These are phyloP conservation scores for Chrosomus eos DNA, from an alignment of 2,797 vertebrate genomes.

Conservation along the genomic window DNA sequence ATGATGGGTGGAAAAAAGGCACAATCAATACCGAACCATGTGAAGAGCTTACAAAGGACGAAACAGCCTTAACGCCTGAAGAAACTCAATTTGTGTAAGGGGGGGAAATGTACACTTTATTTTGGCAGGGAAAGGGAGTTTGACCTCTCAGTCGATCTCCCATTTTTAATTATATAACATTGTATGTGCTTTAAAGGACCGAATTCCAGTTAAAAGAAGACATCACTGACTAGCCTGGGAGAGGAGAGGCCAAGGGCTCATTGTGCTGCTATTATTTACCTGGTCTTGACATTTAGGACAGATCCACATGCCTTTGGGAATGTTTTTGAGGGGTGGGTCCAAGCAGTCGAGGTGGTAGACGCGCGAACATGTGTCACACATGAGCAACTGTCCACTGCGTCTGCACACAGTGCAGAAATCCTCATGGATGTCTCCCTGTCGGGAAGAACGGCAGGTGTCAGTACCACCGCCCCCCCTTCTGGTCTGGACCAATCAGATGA, in stretches of 20 bases:
- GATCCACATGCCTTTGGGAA: conserved; percentile 99
- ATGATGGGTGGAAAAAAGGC: conserved; percentile 77
- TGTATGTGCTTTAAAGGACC: conserved; percentile 25
- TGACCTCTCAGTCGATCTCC: conserved; percentile 28
- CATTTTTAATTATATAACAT: conserved; percentile 17
- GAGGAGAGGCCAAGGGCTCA: conserved; percentile 23
- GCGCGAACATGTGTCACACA: conserved; percentile 99
- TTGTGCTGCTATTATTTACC: conserved; percentile 82
- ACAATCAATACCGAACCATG: conserved; percentile 74
- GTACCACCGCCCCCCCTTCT: conserved; percentile 71
- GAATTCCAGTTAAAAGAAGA: conserved; percentile 43
- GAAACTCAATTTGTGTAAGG: conserved; percentile 10
- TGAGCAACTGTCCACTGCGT: conserved; percentile 99
- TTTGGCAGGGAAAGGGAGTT: conserved; percentile 17
- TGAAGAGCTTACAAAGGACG: conserved; percentile 79
- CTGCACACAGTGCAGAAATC: conserved; percentile 99
- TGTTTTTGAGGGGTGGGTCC: conserved; percentile 98
- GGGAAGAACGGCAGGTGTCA: conserved; percentile 88
- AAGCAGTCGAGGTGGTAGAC: conserved; percentile 99
- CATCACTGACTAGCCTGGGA: conserved; percentile 28
- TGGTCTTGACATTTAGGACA: conserved; percentile 99
- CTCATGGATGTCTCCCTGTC: conserved; percentile 99
- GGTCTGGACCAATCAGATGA: conserved; percentile 68
- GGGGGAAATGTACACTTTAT: conserved; percentile 33
- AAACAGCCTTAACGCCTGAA: conserved; percentile 75